Percentiles rank a stretch among this genome's conserved stretches.
Evolutionary conservation across 92 coral and sea anemone species (phyloP).

Genomic region (Plumapathes pennacea): DNA sequence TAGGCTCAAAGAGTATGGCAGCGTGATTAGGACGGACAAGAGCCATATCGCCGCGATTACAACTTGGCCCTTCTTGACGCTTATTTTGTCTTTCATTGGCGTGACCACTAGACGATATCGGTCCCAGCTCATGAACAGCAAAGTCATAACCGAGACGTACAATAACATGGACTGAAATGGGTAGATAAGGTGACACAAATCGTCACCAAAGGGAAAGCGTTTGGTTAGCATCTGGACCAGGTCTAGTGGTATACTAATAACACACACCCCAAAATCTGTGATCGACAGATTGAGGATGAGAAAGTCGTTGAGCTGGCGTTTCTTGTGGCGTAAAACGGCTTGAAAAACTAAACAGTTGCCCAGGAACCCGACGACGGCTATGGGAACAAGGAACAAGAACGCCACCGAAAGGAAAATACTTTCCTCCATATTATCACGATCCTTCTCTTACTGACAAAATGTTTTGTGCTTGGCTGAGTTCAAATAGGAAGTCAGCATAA

Average conservation of each 20-base stretch:
- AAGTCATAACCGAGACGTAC: slow-evolving; percentile 63
- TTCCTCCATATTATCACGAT: too few species aligned
- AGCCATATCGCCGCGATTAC: slow-evolving; percentile 59
- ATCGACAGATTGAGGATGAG: slow-evolving; percentile 50
- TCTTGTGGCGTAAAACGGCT: slow-evolving; percentile 30
- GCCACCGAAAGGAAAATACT: slow-evolving; percentile 16
- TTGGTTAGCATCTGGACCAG: slow-evolving; percentile 46
- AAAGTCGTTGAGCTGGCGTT: slow-evolving; percentile 45
- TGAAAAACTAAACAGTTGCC: slow-evolving; percentile 50
- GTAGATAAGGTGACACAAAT: slow-evolving; percentile 60
- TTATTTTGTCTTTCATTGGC: slow-evolving; percentile 56
- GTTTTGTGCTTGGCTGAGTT: too few species aligned
- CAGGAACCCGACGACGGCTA: slow-evolving; percentile 26
- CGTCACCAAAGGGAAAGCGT: slow-evolving; percentile 43
- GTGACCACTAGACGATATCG: slow-evolving; percentile 66
- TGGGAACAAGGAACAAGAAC: slow-evolving; percentile 16
- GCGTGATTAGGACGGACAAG: slow-evolving; percentile 37
- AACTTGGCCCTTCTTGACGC: slow-evolving; percentile 18
- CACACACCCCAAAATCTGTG: slow-evolving; percentile 56
- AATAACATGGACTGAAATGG: slow-evolving; percentile 69
- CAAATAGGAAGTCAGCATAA: too few species aligned
- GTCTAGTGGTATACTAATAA: slow-evolving; percentile 55
- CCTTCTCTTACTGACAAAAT: too few species aligned
- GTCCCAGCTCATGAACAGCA: slow-evolving; percentile 55
- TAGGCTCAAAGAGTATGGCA: slow-evolving; percentile 62